A percentile compares a stretch with the other conserved stretches of the same genome.
Conservation (phyloP, 2,113 vertebrate genomes). For the Ameiurus melas region DNA sequence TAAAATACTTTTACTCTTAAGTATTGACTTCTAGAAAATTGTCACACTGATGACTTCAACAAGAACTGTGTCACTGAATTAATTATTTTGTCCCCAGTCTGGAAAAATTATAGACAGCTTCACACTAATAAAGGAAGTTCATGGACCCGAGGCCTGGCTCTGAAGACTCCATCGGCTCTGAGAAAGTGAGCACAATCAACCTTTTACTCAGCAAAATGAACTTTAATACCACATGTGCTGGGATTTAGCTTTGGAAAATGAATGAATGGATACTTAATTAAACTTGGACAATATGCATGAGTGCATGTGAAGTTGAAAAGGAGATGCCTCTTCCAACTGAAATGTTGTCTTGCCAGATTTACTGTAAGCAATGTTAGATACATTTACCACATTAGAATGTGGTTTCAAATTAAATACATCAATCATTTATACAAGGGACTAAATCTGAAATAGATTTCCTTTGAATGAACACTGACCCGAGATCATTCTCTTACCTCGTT, state of each 20-base stretch:
- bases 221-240: conserved; percentile 47
- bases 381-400: not conserved
- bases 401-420: not conserved
- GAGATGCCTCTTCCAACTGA: not conserved
- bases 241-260: conserved; percentile 25
- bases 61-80: conserved; percentile 8
- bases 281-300: not conserved
- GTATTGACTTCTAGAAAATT: not conserved
- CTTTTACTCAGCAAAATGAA: conserved; percentile 50
- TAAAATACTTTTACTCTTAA: not conserved
- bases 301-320: not conserved
- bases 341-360: conserved; percentile 12
- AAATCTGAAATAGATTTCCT: not conserved
- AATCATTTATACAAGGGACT: conserved; percentile 11
- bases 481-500: not conserved
- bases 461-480: not conserved
- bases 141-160: conserved; percentile 69
- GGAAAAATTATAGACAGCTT: conserved; percentile 84
- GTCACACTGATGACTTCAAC: not conserved
- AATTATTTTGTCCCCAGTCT: conserved; percentile 66
- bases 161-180: conserved; percentile 51
- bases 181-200: conserved; percentile 1
- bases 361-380: not conserved
- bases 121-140: conserved; percentile 80
- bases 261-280: not conserved